Conservation (phyloP, 2,888 invertebrate genomes). For the Liposcelis brunnea region DNA sequence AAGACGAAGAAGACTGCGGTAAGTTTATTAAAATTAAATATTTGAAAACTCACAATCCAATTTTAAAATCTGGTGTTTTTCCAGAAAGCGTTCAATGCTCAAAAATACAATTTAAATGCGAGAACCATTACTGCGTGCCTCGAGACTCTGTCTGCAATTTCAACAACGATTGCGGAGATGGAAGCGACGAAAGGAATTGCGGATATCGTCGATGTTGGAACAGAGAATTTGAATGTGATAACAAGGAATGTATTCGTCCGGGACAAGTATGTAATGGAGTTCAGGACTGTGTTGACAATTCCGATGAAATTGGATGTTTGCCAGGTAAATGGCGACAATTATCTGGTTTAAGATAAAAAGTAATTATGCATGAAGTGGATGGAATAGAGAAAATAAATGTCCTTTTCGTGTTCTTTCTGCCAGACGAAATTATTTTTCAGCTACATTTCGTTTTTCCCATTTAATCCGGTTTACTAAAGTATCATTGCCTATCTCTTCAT, state of each 20-base stretch:
- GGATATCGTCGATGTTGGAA: constrained; percentile 27
- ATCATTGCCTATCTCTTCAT: too few species aligned
- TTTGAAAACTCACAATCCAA: too few species aligned
- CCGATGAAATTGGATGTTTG: constrained; percentile 20
- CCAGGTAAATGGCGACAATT: constrained; percentile 15
- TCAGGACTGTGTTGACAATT: constrained; percentile 21
- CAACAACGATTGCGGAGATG: constrained; percentile 26
- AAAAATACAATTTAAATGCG: constrained; percentile 29
- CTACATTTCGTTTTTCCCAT: too few species aligned
- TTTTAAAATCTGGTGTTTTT: too few species aligned
- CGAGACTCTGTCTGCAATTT: constrained; percentile 25
- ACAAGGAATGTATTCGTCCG: constrained; percentile 28
- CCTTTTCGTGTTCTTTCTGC: too few species aligned
- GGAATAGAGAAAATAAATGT: too few species aligned
- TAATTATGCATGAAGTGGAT: too few species aligned
- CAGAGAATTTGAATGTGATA: constrained; percentile 28
- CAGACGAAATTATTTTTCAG: too few species aligned
- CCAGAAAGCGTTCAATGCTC: constrained; percentile 28
- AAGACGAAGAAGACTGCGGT: constrained; percentile 29
- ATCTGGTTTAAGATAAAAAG: too few species aligned
- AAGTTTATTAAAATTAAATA: constrained; percentile 15
- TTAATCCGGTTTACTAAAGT: too few species aligned
- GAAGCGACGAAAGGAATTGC: constrained; percentile 26
- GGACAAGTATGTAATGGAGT: constrained; percentile 26
- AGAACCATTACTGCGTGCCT: constrained; percentile 30